phyloP scores from a whole-genome alignment of 1,140 invertebrate species.

The Hylaeus anthracinus region DNA sequence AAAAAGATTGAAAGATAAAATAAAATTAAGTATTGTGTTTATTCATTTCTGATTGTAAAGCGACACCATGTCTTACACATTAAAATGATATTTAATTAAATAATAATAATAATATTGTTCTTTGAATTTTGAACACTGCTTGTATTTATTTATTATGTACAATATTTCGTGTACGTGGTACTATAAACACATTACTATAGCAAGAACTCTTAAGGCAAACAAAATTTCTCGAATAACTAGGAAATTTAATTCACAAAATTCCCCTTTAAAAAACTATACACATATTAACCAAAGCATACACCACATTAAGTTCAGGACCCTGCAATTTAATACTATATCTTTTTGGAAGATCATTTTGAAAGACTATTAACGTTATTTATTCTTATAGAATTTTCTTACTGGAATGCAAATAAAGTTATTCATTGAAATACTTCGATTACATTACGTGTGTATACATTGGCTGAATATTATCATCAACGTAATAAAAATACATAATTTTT shows the following conservation, averaged over 20 bases:
- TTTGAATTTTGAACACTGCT: slow-evolving; percentile 55
- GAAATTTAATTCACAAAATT: slow-evolving; percentile 46
- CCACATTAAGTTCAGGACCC: slow-evolving; percentile 15
- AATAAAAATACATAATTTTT: slow-evolving; percentile 69
- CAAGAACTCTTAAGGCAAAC: slow-evolving; percentile 54
- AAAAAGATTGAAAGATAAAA: neutral
- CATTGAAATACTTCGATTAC: slow-evolving; percentile 34
- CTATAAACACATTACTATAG: slow-evolving; percentile 65
- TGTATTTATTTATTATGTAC: slow-evolving; percentile 65
- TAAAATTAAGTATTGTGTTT: neutral
- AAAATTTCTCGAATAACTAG: slow-evolving; percentile 46
- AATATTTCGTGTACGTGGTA: slow-evolving; percentile 62
- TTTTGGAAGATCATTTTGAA: slow-evolving; percentile 61
- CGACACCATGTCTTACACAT: neutral
- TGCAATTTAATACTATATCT: slow-evolving; percentile 49
- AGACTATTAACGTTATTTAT: slow-evolving; percentile 37
- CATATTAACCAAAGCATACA: slow-evolving; percentile 46
- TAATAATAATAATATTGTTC: slow-evolving; percentile 12
- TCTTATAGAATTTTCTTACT: slow-evolving; percentile 46
- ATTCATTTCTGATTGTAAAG: neutral
- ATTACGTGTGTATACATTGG: slow-evolving; percentile 58
- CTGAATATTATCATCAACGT: slow-evolving; percentile 59
- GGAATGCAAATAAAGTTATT: slow-evolving; percentile 65
- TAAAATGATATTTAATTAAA: slow-evolving; percentile 15
- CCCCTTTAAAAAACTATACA: slow-evolving; percentile 36